Evolutionary conservation across 2,113 vertebrate genomes (phyloP).

Genomic region (Carettochelys insculpta): DNA sequence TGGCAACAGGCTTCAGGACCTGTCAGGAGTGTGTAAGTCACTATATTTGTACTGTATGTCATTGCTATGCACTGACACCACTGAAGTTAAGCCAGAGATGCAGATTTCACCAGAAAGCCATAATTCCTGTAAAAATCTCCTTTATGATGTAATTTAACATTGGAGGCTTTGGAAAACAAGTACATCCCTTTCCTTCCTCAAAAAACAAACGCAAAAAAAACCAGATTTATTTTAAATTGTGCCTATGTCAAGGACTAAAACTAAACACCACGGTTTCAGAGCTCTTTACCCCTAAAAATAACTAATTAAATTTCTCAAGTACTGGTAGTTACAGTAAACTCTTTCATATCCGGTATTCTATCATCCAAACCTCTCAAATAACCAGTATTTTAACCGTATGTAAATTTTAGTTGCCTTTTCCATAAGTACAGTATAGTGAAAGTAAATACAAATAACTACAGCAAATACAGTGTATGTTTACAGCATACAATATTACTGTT

Average conservation of each 20-base stretch:
- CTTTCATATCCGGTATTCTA: too few relatives aligned
- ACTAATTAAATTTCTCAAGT: neutral
- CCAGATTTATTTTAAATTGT: neutral
- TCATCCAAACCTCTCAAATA: too few relatives aligned
- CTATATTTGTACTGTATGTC: neutral
- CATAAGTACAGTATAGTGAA: too few relatives aligned
- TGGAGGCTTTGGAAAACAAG: neutral
- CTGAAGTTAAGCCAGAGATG: neutral
- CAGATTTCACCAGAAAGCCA: slow-evolving; percentile 3
- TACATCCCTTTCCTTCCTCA: neutral
- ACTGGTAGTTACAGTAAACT: too few relatives aligned
- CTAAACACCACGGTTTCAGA: neutral
- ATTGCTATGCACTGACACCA: neutral
- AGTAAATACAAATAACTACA: too few relatives aligned
- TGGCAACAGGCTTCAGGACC: slow-evolving; percentile 57
- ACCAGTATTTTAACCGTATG: too few relatives aligned
- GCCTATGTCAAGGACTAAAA: neutral
- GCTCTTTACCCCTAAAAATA: neutral
- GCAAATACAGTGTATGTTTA: too few relatives aligned
- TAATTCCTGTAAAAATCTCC: neutral
- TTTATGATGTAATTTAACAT: neutral
- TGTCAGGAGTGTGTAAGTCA: slow-evolving; percentile 45
- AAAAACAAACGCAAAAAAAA: neutral
- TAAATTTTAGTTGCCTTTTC: too few relatives aligned
- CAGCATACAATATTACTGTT: too few relatives aligned